A percentile compares a stretch with the other conserved stretches of the same genome.
Evolutionary conservation across 2,888 invertebrate genomes (phyloP).

Genomic region (Diaperis boleti): DNA sequence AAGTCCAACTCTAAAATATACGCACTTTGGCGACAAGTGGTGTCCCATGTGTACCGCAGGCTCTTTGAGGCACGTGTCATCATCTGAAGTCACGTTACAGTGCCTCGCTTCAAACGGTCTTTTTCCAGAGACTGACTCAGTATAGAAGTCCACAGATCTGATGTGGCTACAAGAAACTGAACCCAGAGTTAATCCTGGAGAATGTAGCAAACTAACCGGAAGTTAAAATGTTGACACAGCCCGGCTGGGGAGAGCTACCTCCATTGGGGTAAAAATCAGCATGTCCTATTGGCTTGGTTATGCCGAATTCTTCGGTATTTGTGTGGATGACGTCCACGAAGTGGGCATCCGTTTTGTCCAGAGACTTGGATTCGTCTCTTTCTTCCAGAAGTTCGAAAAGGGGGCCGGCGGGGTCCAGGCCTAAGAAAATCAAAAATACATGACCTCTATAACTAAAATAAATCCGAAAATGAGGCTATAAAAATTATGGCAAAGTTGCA

Average conservation of each 20-base stretch:
- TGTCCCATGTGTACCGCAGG: constrained; percentile 30
- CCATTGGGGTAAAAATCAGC: constrained; percentile 83
- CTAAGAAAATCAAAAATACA: constrained; percentile 26
- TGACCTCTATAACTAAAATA: no score
- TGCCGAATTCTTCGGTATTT: constrained; percentile 75
- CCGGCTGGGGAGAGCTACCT: constrained; percentile 76
- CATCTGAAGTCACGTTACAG: constrained; percentile 49
- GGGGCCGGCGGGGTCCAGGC: constrained; percentile 77
- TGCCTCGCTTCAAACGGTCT: constrained; percentile 25
- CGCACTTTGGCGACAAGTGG: constrained; percentile 15
- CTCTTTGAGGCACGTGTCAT: constrained; percentile 73
- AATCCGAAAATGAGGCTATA: no score
- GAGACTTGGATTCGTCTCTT: constrained; percentile 64
- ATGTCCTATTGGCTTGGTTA: constrained; percentile 73
- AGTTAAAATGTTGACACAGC: constrained; percentile 68
- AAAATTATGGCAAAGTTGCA: no score
- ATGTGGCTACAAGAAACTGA: constrained; percentile 35
- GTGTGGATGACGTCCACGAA: constrained; percentile 84
- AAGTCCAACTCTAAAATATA: not conserved
- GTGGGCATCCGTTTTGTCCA: constrained; percentile 75
- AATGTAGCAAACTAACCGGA: constrained; percentile 34
- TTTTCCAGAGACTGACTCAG: constrained; percentile 12
- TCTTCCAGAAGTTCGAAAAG: constrained; percentile 68
- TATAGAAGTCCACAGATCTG: constrained; percentile 24
- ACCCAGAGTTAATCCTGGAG: not conserved